Conservation (phyloP, 64 coral and sea anemone species). For the Cladopsammia gracilis region DNA sequence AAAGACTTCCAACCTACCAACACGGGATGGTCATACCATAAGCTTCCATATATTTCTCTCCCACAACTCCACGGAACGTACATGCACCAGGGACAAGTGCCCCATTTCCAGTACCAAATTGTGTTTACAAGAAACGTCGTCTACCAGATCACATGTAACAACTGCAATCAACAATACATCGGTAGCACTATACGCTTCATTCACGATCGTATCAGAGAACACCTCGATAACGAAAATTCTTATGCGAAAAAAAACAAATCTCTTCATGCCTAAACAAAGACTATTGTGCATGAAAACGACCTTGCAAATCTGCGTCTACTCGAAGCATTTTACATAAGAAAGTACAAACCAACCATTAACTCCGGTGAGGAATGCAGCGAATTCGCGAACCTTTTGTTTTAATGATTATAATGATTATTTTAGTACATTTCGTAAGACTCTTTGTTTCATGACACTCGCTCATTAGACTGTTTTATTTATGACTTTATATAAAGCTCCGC, state of each 20-base stretch:
- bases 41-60: background rate
- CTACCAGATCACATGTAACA: slow-evolving; percentile 28
- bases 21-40: slow-evolving; percentile 48
- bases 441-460: too few relatives aligned
- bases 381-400: too few relatives aligned
- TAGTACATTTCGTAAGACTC: too few relatives aligned
- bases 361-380: too few relatives aligned
- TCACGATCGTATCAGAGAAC: slow-evolving; percentile 53
- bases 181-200: slow-evolving; percentile 15
- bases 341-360: too few relatives aligned
- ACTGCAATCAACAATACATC: slow-evolving; percentile 11
- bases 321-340: too few relatives aligned
- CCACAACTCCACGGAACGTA: too few relatives aligned
- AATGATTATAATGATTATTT: too few relatives aligned
- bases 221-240: background rate
- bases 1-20: background rate
- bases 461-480: too few relatives aligned
- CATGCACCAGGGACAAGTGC: slow-evolving; percentile 6
- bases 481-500: too few relatives aligned
- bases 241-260: background rate
- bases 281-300: too few relatives aligned
- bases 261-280: background rate
- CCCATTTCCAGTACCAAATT: background rate
- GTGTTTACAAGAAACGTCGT: background rate
- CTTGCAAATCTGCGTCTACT: too few relatives aligned